Conservation (phyloP, 2,797 vertebrate species). For the Holocentrus rufus region DNA sequence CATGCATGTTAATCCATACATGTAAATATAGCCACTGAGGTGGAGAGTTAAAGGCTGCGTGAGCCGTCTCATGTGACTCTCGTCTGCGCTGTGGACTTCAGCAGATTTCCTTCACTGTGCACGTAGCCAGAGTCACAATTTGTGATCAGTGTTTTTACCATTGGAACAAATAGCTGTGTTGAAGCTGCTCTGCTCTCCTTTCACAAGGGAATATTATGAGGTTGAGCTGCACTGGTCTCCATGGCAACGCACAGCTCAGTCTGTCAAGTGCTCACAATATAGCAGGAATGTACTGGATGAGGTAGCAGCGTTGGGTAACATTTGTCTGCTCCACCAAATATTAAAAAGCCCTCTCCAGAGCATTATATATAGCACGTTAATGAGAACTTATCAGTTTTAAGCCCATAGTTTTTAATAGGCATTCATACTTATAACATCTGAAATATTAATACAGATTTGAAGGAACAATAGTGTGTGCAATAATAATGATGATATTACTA, state of each 20-base stretch:
- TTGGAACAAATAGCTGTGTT: conserved; percentile 78
- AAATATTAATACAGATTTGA: too few relatives aligned
- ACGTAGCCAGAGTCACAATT: conserved; percentile 41
- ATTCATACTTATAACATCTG: not conserved
- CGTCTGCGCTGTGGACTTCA: not conserved
- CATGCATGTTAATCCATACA: too few relatives aligned
- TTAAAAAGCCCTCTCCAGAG: conserved; percentile 42
- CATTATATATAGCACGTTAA: conserved; percentile 13
- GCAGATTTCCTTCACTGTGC: conserved; percentile 21
- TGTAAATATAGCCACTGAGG: too few relatives aligned
- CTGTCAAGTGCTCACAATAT: conserved; percentile 80
- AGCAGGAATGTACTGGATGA: conserved; percentile 81
- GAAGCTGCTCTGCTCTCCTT: conserved; percentile 80
- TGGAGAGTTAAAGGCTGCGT: too few relatives aligned
- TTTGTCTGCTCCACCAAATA: conserved; percentile 59
- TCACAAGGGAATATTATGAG: conserved; percentile 88
- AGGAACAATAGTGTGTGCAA: too few relatives aligned
- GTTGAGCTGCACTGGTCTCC: conserved; percentile 86
- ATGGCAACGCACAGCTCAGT: conserved; percentile 88
- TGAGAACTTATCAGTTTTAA: too few relatives aligned
- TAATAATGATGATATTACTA: too few relatives aligned
- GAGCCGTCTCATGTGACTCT: not conserved
- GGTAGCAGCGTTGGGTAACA: conserved; percentile 62
- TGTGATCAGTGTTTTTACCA: conserved; percentile 64
- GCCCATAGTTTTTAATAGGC: not conserved